Conservation (phyloP, 2,888 invertebrate species). For the Pristionchus exspectatus region DNA sequence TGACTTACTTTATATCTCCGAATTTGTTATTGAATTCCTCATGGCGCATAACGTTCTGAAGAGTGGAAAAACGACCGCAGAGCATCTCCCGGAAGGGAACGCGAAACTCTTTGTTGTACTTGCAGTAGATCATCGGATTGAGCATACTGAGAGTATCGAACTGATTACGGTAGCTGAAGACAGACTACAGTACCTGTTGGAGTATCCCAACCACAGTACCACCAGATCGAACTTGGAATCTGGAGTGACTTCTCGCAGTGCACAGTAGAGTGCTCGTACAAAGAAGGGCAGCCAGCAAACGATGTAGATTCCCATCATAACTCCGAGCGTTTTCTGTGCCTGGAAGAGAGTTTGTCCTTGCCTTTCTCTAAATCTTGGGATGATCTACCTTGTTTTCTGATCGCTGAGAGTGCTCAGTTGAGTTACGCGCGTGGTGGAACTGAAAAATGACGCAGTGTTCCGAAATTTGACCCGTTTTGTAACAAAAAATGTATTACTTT, state of each 20-base stretch:
- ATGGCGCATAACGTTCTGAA: conserved; percentile 77
- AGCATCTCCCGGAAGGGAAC: conserved; percentile 79
- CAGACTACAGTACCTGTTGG: conserved; percentile 83
- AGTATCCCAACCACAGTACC: conserved; percentile 92
- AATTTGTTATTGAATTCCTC: conserved; percentile 76
- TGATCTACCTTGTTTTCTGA: conserved; percentile 49
- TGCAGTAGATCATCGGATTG: conserved; percentile 93
- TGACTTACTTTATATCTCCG: conserved; percentile 74
- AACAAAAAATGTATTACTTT: conserved; percentile 18
- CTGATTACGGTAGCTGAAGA: not conserved
- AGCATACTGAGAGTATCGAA: conserved; percentile 79
- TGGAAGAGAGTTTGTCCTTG: not conserved
- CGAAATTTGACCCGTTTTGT: not conserved
- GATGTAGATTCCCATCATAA: conserved; percentile 98
- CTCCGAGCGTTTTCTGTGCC: conserved; percentile 82
- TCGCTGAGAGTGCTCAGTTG: conserved; percentile 28
- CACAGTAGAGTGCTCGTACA: conserved; percentile 89
- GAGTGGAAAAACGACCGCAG: conserved; percentile 77
- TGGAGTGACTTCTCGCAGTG: conserved; percentile 65
- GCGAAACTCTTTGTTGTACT: conserved; percentile 79
- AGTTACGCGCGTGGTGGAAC: conserved; percentile 48
- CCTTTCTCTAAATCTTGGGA: not conserved
- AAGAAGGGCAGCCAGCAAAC: conserved; percentile 99
- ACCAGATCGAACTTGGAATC: conserved; percentile 72
- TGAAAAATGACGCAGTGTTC: not conserved